Evolutionary conservation across 2,888 invertebrate species (phyloP).

Genomic region (Gisinianus flammeolus): DNA sequence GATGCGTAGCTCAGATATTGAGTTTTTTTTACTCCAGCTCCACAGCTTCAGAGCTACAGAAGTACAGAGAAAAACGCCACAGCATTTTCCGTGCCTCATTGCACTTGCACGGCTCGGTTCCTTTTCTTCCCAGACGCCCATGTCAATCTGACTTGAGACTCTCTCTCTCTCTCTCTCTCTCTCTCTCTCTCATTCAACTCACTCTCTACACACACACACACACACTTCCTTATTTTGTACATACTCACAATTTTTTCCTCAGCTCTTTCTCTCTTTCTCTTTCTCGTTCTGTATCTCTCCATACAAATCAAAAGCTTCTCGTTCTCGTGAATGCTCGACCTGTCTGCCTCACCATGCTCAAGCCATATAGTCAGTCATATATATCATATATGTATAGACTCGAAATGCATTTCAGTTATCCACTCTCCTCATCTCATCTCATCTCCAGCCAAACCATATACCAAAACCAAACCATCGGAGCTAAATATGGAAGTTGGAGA

Average conservation of each 20-base stretch:
- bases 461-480: too few relatives aligned
- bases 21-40: conserved; percentile 30
- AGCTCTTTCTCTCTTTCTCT: neutral
- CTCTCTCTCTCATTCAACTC: conserved; percentile 26
- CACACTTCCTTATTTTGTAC: neutral
- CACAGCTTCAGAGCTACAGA: neutral
- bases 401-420: too few relatives aligned
- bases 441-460: too few relatives aligned
- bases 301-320: neutral
- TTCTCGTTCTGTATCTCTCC: neutral
- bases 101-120: conserved; percentile 45
- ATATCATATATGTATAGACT: too few relatives aligned
- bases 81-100: conserved; percentile 47
- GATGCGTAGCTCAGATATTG: conserved; percentile 45
- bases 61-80: conserved; percentile 24
- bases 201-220: conserved; percentile 7
- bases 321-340: too few relatives aligned
- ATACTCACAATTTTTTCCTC: neutral
- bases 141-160: conserved; percentile 37
- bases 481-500: conserved; percentile 17
- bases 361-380: too few relatives aligned
- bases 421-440: neutral
- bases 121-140: conserved; percentile 36
- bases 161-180: conserved; percentile 23
- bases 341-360: too few relatives aligned